Evolutionary conservation across 53 echinoderm and acorn worm species (phyloP).

Genomic region (Patiria pectinifera): DNA sequence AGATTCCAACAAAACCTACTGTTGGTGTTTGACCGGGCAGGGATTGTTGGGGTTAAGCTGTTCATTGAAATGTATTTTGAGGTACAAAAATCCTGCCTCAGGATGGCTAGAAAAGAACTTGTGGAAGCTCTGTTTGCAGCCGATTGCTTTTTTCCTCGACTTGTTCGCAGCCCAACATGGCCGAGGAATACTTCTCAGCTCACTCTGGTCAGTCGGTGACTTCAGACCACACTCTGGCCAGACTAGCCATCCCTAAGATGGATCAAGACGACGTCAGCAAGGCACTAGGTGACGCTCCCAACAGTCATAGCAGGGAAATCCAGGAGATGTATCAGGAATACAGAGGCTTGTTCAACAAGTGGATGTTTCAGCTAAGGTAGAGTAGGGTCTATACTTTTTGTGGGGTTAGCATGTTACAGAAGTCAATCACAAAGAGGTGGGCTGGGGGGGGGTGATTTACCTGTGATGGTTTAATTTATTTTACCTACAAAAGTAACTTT

Average conservation of each 20-base stretch:
- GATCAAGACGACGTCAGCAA: conserved; percentile 74
- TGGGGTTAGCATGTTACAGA: not conserved
- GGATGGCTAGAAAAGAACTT: too few relatives aligned
- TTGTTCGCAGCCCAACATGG: conserved; percentile 69
- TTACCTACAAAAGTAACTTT: too few relatives aligned
- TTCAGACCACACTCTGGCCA: conserved; percentile 92
- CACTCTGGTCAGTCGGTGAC: conserved; percentile 86
- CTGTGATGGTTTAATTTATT: too few relatives aligned
- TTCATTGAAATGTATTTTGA: too few relatives aligned
- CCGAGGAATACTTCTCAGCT: conserved; percentile 90
- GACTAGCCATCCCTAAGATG: conserved; percentile 92
- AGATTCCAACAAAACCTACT: too few relatives aligned
- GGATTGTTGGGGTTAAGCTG: too few relatives aligned
- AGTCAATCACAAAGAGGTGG: too few relatives aligned
- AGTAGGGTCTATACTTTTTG: not conserved
- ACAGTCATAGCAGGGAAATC: conserved; percentile 77
- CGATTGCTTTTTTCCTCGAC: not conserved
- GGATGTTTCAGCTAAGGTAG: conserved; percentile 95
- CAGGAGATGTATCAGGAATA: conserved; percentile 78
- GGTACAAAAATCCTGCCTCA: too few relatives aligned
- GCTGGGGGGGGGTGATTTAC: too few relatives aligned
- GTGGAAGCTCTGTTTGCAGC: too few relatives aligned
- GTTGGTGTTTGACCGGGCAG: too few relatives aligned
- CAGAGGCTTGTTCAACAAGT: conserved; percentile 78
- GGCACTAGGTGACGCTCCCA: conserved; percentile 74